Evolutionary conservation across 2,888 invertebrate genomes (phyloP).

Genomic region (Gonocerus acuteangulatus): DNA sequence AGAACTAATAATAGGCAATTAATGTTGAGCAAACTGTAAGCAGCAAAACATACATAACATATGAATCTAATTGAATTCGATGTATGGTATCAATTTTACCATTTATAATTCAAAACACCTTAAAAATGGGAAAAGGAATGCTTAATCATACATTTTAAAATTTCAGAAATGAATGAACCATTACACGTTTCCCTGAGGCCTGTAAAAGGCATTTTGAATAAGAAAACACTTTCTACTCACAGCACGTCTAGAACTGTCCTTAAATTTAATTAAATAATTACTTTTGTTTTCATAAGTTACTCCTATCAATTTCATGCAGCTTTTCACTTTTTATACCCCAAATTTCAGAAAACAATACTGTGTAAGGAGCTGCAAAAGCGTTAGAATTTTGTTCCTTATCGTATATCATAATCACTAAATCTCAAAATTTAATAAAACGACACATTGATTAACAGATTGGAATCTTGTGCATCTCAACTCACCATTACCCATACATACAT

Average conservation of each 20-base stretch:
- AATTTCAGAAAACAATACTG: conserved; percentile 17
- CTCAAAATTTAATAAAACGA: conserved; percentile 25
- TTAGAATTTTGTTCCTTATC: conserved; percentile 35
- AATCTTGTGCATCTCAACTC: conserved; percentile 25
- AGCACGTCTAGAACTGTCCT: conserved; percentile 15
- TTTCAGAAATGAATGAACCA: conserved; percentile 10
- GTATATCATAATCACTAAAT: conserved; percentile 29
- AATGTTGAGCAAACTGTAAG: conserved; percentile 24
- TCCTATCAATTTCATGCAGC: conserved; percentile 16
- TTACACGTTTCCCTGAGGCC: conserved; percentile 20
- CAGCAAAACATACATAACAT: conserved; percentile 13
- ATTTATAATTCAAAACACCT: conserved; percentile 19
- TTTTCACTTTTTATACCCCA: background rate
- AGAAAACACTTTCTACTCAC: conserved; percentile 22
- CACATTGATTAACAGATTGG: conserved; percentile 13
- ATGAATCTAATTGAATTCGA: conserved; percentile 16
- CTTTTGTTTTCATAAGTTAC: conserved; percentile 21
- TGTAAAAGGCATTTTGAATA: conserved; percentile 23
- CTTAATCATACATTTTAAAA: background rate
- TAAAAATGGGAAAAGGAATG: conserved; percentile 14
- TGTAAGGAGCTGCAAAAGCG: conserved; percentile 36
- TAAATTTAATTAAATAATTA: conserved; percentile 7
- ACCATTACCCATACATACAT: conserved; percentile 18
- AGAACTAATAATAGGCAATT: conserved; percentile 13
- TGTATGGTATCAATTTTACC: conserved; percentile 16